Evolutionary conservation across 2,888 invertebrate genomes (phyloP), one percentile per base, ranked within the genome.

Genomic region (Chrysolina americana): DNA sequence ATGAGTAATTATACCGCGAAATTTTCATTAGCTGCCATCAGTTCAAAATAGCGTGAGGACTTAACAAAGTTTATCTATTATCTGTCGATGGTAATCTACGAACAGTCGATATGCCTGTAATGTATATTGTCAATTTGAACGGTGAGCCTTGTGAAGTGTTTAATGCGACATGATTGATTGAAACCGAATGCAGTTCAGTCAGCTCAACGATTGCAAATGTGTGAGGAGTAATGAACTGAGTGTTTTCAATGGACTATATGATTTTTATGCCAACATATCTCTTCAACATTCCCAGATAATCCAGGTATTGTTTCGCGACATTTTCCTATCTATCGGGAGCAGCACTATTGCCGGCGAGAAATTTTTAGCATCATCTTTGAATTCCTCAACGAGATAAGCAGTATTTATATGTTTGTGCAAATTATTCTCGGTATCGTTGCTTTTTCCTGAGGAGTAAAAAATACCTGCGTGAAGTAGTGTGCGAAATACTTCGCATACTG

Each of bases 11-110:
- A 53, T 23, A 10, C 23, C 53, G 21, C 15, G 13, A 21, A 53
- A 19, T 53, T 53, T 53, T 53, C 53, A 53, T 53, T 53, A 53
- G 53, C 53, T 0, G 13, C 5, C 21, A 5, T 23, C 21, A 53
- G 53, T 13, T 11, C 10, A 53, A 19, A 53, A 53, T 21, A 53
- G 11, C 21, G 53, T 21, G 13, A 21, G 21, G 53, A 15, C 53
- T 11, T 21, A 53, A 53, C 53, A 11, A 53, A 53, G 53, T 53
- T 53, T 21, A 17, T 53, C 53, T 21, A 53, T 53, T 53, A 53
- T 53, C 53, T 13, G 11, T 13, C 13, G 4, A 19, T 53, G 53
- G 21, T 21, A 19, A 53, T 21, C 17, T 53, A 11, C 2, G 17
- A 21, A 21, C 19, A 9, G 19, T 53, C 53, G 11, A 21, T 53